phyloP scores from a whole-genome alignment of 2,888 invertebrate species.

The Lymantria dispar region DNA sequence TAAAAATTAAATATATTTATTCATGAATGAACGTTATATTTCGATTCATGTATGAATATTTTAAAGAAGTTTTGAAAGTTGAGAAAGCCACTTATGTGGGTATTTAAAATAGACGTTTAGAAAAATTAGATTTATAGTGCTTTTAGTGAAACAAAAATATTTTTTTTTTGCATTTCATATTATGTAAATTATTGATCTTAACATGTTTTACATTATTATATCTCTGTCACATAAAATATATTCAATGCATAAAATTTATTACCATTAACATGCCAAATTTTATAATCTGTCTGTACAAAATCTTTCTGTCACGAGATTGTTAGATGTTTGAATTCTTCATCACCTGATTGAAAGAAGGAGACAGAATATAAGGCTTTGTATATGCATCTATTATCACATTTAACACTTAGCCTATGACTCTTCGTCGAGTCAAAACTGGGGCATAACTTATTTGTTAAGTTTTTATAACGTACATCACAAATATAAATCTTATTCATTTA shows the following conservation, averaged over 20 bases:
- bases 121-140: neutral
- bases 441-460: constrained; percentile 17
- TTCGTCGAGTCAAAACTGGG: constrained; percentile 23
- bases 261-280: constrained; percentile 4
- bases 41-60: too few species aligned
- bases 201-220: too few species aligned
- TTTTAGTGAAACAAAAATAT: too few species aligned
- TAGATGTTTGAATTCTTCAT: constrained; percentile 19
- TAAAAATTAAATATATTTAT: too few species aligned
- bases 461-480: constrained; percentile 2
- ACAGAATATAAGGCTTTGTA: constrained; percentile 24
- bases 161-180: too few species aligned
- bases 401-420: constrained; percentile 23
- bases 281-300: constrained; percentile 38
- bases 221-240: too few species aligned
- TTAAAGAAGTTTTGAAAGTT: too few species aligned
- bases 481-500: too few species aligned
- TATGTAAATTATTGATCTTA: too few species aligned
- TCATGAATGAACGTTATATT: too few species aligned
- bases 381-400: constrained; percentile 32
- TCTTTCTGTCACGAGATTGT: constrained; percentile 47
- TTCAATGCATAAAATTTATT: too few species aligned
- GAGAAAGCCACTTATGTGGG: too few species aligned
- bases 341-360: constrained; percentile 16
- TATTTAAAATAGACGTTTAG: neutral